phyloP scores from a whole-genome alignment of 1,140 invertebrate species.

The Drosophila sucinea region DNA sequence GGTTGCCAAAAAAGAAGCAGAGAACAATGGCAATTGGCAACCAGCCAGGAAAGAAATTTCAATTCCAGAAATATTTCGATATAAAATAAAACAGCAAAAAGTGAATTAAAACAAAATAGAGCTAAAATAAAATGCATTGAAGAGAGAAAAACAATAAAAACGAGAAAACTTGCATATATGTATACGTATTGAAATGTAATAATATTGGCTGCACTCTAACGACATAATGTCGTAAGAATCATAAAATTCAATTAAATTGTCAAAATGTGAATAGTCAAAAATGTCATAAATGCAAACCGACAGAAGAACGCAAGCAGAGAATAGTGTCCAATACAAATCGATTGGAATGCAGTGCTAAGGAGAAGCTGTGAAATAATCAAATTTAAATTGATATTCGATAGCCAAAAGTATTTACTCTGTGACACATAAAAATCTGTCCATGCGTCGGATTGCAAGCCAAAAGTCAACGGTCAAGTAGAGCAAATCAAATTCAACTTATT shows the following conservation, averaged over 20 bases:
- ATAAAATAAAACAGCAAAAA: slow-evolving; percentile 43
- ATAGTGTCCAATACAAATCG: background rate
- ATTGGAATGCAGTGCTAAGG: background rate
- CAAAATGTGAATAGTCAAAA: slow-evolving; percentile 25
- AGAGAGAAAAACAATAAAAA: slow-evolving; percentile 2
- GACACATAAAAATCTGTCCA: no score
- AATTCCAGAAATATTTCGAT: slow-evolving; percentile 10
- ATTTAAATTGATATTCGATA: slow-evolving; percentile 2
- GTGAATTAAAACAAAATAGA: slow-evolving; percentile 31
- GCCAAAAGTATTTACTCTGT: background rate
- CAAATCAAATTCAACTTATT: no score
- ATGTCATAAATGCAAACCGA: slow-evolving; percentile 46
- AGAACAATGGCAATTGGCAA: slow-evolving; percentile 49
- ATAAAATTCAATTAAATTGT: slow-evolving; percentile 72
- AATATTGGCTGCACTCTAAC: slow-evolving; percentile 30
- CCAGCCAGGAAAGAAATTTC: slow-evolving; percentile 60
- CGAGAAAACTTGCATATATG: background rate
- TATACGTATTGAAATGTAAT: slow-evolving; percentile 40
- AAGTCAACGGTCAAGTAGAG: background rate
- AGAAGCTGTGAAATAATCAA: background rate
- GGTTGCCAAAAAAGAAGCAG: slow-evolving; percentile 25
- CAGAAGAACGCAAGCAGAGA: background rate
- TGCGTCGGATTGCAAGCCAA: no score
- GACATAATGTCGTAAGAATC: slow-evolving; percentile 44
- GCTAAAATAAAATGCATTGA: slow-evolving; percentile 6